Percentiles rank a stretch among this genome's conserved stretches.
phyloP scores from a whole-genome alignment of 2,797 vertebrate genomes.

The Acanthurus tractus region DNA sequence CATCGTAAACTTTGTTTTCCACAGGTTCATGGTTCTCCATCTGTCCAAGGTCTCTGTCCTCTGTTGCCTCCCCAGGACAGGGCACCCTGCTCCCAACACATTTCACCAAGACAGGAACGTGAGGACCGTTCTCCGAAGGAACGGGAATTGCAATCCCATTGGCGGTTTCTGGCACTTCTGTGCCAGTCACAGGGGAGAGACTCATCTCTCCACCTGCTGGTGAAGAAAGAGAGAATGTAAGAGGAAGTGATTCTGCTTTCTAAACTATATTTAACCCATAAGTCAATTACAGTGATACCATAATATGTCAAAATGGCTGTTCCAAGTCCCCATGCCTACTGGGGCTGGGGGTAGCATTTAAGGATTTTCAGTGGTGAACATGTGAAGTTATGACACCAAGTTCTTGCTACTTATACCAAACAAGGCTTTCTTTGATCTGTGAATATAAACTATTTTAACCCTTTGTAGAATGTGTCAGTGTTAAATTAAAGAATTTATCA shows the following conservation, averaged over 20 bases:
- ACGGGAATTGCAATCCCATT: constrained; percentile 78
- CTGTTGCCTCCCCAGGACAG: constrained; percentile 54
- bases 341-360: neutral
- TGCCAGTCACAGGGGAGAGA: constrained; percentile 85
- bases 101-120: constrained; percentile 60
- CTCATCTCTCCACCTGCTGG: constrained; percentile 88
- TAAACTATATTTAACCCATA: neutral
- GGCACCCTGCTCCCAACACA: constrained; percentile 57
- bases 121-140: constrained; percentile 72
- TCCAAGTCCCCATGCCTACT: neutral
- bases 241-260: neutral
- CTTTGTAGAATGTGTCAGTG: neutral
- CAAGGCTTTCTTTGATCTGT: too few relatives aligned
- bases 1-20: constrained; percentile 49
- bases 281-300: neutral
- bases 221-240: constrained; percentile 29
- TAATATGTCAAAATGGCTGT: neutral
- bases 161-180: constrained; percentile 82
- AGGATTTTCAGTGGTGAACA: neutral
- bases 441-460: neutral
- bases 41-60: constrained; percentile 37
- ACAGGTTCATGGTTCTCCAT: constrained; percentile 53
- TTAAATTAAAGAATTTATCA: neutral
- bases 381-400: neutral
- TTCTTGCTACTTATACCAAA: neutral